Evolutionary conservation across 2,113 vertebrate species (phyloP).

Genomic region (Sakesphorus luctuosus): DNA sequence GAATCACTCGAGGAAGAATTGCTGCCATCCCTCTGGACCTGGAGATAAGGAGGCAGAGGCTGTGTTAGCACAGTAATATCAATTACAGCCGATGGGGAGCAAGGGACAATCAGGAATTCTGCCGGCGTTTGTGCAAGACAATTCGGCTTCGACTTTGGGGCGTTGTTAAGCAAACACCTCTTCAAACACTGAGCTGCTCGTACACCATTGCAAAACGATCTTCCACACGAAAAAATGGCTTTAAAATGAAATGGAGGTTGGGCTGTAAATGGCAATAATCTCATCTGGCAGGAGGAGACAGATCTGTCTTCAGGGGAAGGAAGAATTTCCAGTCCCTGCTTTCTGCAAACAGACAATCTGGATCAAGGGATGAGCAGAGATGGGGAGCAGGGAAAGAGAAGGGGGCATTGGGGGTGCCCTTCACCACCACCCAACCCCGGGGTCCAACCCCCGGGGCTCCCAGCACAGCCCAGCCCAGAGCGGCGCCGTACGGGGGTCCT

Average conservation of each 20-base stretch:
- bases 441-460: fast-evolving
- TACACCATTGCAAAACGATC: background rate
- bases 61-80: background rate
- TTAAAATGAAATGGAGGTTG: conserved; percentile 42
- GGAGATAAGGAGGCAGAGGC: background rate
- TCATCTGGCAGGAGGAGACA: background rate
- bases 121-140: background rate
- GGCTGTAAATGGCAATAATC: background rate
- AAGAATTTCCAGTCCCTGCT: background rate
- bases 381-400: background rate
- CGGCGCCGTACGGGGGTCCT: background rate
- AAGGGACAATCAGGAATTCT: background rate
- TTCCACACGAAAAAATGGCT: background rate
- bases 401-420: background rate
- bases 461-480: background rate
- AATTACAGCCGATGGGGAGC: background rate
- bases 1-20: background rate
- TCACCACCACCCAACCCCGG: background rate
- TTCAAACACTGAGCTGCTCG: background rate
- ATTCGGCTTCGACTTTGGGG: background rate
- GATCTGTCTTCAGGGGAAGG: background rate
- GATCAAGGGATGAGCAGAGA: background rate
- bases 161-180: background rate
- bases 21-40: background rate
- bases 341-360: background rate